Conservation (phyloP, 2,113 vertebrate species). For the Cephalopholis sonnerati region DNA sequence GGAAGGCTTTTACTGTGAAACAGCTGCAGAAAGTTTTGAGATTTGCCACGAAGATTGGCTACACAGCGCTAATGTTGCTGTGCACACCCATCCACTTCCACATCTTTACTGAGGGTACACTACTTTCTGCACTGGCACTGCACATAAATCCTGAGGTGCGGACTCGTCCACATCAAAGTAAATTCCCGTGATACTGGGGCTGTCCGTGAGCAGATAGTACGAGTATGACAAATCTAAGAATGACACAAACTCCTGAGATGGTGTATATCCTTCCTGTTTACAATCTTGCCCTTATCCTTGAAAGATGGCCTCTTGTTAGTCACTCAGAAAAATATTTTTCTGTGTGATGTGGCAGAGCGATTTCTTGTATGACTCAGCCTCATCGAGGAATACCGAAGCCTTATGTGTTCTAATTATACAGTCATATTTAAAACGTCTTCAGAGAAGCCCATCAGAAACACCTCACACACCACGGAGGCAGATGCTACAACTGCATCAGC, state of each 20-base stretch:
- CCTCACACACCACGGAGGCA: not conserved
- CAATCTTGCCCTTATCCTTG: not conserved
- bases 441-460: not conserved
- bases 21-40: not conserved
- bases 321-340: not conserved
- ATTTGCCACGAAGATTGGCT: too few species aligned
- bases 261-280: not conserved
- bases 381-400: not conserved
- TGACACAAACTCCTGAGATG: not conserved
- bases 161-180: too few species aligned
- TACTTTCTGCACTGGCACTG: too few species aligned
- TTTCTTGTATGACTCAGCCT: slow-evolving; percentile 20
- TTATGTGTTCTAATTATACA: not conserved
- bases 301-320: slow-evolving; percentile 2
- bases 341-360: not conserved
- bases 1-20: not conserved
- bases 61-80: too few species aligned
- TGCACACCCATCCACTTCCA: too few species aligned
- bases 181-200: too few species aligned
- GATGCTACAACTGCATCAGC: not conserved
- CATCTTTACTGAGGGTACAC: too few species aligned
- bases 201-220: not conserved
- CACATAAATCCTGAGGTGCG: too few species aligned
- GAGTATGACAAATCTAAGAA: not conserved
- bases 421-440: not conserved